Conservation (phyloP, 1,140 invertebrate genomes). For the Halyomorpha halys region DNA sequence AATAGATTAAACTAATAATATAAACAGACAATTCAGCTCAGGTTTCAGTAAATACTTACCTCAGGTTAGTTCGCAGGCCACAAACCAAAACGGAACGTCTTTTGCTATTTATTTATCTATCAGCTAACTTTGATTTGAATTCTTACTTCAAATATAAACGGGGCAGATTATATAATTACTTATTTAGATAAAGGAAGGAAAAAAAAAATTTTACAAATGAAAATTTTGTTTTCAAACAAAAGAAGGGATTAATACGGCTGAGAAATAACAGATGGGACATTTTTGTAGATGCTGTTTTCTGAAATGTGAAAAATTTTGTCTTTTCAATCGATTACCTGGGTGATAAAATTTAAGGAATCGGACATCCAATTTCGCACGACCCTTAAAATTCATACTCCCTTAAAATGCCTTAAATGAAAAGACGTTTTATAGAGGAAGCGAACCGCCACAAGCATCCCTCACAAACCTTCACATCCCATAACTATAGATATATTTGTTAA, state of each 20-base stretch:
- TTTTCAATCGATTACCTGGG: too few relatives aligned
- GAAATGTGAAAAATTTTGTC: too few relatives aligned
- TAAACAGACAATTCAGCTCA: slow-evolving; percentile 6
- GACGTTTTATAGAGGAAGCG: slow-evolving; percentile 15
- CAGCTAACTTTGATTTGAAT: neutral
- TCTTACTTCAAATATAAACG: too few relatives aligned
- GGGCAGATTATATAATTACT: too few relatives aligned
- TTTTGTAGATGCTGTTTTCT: too few relatives aligned
- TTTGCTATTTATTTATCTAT: slow-evolving; percentile 11
- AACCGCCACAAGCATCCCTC: slow-evolving; percentile 3
- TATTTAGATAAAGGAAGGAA: too few relatives aligned
- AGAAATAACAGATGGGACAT: too few relatives aligned
- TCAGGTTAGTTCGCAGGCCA: slow-evolving; percentile 14
- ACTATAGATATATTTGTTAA: neutral
- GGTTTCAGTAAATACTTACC: slow-evolving; percentile 2
- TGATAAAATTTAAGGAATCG: too few relatives aligned
- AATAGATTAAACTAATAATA: slow-evolving; percentile 13
- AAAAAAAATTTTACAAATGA: too few relatives aligned
- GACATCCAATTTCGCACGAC: slow-evolving; percentile 9
- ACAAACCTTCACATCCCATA: neutral
- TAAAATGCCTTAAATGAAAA: neutral
- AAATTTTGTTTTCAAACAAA: too few relatives aligned
- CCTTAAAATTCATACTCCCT: neutral
- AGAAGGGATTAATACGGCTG: too few relatives aligned
- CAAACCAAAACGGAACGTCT: slow-evolving; percentile 15